Base-by-base conservation (phyloP, 2,797 vertebrate genomes). In the Pantherophis vulpinus region DNA sequence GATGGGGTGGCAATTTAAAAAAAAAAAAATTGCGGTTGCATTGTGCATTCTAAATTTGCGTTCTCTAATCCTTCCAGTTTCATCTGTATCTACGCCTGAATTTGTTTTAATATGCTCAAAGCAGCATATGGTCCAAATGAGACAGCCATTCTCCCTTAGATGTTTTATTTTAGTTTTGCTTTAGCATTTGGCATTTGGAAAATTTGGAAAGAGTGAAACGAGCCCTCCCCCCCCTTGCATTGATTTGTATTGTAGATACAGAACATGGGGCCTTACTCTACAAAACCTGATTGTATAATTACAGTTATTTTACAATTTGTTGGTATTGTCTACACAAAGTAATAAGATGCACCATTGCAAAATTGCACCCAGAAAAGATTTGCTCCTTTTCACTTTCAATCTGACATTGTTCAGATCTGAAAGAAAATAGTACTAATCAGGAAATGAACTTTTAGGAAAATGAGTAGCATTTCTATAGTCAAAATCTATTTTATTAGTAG, bases 211-310 rank as follows among this genome's bases (percentile, higher is more conserved):
- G 79, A 58, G 10, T 11, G 18, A 58, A 87, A 29, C 5, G 2
- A 58, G 0, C 14, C 0, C 8, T 5, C 4, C 29, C 6, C 1
- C 29, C 13, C 37, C 20, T 1, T 0, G 23, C 13, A 11, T 59
- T 91, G 23, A 29, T 88, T 89, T 79, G 4, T 14, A 12, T 56
- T 25, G 18, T 58, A n/a, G 6, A 51, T 51, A 37, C 20, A 66
- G 13, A 23, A 12, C 9, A 87, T 18, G n/a, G 56, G 79, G 18
- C 16, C 74, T 32, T 51, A 90, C 20, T n/a, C 18, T 23, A 12
- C 16, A 58, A 66, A 86, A 56, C 23, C 51, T 29, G n/a, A 86
- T 10, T 37, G 11, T 42, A 7, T 18, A 20, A 83, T 66, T 0
- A 2, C 16, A 23, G 5, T 60, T 14, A 37, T 74, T 32, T 79